A percentile compares a stretch with the other conserved stretches of the same genome.
phyloP scores from a whole-genome alignment of 2,888 invertebrate genomes.

The Monoplex corrugatus region DNA sequence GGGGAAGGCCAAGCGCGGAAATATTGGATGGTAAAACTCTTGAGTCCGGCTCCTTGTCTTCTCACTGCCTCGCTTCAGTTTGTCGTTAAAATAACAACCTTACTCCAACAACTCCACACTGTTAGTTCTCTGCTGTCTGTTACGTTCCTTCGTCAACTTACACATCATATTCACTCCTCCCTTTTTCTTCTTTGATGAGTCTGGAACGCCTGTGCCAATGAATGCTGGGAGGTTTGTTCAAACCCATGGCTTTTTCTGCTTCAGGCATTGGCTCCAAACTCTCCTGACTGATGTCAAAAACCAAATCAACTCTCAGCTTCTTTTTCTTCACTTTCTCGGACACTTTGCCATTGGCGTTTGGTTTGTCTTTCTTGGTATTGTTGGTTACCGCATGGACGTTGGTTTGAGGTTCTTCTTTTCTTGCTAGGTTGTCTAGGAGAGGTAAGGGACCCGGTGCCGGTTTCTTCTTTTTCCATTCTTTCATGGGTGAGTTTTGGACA shows the following conservation, averaged over 20 bases:
- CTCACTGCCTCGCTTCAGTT: too few relatives aligned
- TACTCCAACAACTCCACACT: too few relatives aligned
- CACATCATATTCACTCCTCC: background rate
- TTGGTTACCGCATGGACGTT: too few relatives aligned
- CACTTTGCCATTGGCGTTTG: background rate
- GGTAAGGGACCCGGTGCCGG: background rate
- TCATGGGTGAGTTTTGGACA: background rate
- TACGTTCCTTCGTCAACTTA: too few relatives aligned
- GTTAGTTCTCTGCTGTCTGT: too few relatives aligned
- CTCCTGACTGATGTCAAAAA: constrained; percentile 20
- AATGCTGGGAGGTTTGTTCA: background rate
- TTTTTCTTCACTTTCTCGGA: background rate
- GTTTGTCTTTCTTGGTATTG: too few relatives aligned
- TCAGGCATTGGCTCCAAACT: background rate
- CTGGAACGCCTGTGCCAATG: constrained; percentile 17
- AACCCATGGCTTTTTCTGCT: background rate
- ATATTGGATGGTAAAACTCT: too few relatives aligned
- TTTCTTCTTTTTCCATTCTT: background rate
- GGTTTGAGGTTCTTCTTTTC: background rate
- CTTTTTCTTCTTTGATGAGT: background rate
- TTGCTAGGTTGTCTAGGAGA: background rate
- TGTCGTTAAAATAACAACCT: too few relatives aligned
- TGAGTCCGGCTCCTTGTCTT: too few relatives aligned
- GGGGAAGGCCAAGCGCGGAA: too few relatives aligned
- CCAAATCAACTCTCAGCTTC: constrained; percentile 19